Percentiles rank a stretch among this genome's conserved stretches.
Evolutionary conservation across 2,113 vertebrate genomes (phyloP).

Genomic region (Dipodomys merriami): DNA sequence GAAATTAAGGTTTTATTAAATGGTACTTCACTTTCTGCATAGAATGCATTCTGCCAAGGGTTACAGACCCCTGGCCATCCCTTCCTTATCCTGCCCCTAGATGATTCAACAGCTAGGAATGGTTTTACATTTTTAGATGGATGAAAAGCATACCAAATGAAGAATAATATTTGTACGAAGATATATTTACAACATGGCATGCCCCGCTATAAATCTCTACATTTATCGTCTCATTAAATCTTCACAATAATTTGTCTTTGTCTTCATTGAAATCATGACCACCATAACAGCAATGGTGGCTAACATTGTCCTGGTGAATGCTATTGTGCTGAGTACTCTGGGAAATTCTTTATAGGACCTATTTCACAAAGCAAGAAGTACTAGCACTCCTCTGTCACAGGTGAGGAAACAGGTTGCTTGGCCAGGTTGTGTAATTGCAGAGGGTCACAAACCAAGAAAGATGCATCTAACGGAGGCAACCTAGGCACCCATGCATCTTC

Average conservation of each 20-base stretch:
- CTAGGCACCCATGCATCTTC: no score
- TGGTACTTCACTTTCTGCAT: background rate
- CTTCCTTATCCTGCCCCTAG: background rate
- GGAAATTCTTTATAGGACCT: background rate
- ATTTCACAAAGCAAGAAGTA: background rate
- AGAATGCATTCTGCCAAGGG: background rate
- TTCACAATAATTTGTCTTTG: slow-evolving; percentile 10
- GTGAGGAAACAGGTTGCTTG: background rate
- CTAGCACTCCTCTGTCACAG: background rate
- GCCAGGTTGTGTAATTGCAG: background rate
- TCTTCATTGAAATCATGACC: background rate
- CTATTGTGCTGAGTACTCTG: background rate
- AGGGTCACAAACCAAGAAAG: background rate
- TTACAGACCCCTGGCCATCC: background rate
- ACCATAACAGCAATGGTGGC: background rate
- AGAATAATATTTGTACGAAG: background rate
- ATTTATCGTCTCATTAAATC: slow-evolving; percentile 20
- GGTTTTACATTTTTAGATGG: slow-evolving; percentile 18
- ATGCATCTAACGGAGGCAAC: no score
- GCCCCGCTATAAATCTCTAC: background rate
- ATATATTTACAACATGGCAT: slow-evolving; percentile 3
- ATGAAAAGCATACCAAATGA: slow-evolving; percentile 48
- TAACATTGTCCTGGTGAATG: background rate
- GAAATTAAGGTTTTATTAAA: slow-evolving; percentile 34
- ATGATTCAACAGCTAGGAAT: background rate